phyloP scores from a whole-genome alignment of 2,888 invertebrate genomes.

The Thyatira batis region DNA sequence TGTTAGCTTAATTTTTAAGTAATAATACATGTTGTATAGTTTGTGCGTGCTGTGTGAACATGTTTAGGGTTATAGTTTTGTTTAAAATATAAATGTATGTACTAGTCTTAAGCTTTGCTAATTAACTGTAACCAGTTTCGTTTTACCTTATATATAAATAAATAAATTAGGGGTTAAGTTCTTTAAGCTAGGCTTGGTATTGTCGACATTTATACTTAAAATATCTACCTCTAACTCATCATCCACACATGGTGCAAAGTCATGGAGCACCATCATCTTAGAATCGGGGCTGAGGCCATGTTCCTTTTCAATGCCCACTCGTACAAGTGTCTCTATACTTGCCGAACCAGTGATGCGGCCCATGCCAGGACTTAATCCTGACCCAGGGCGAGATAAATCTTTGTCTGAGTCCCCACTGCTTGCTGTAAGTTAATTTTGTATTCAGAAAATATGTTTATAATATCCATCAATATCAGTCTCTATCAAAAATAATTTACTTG shows the following conservation, averaged over 20 bases:
- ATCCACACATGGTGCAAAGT: slow-evolving; percentile 97
- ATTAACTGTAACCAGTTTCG: too few species aligned
- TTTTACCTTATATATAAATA: not conserved
- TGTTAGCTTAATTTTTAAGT: too few species aligned
- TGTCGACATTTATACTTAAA: too few species aligned
- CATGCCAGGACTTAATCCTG: slow-evolving; percentile 90
- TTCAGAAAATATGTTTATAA: slow-evolving; percentile 3
- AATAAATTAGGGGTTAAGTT: not conserved
- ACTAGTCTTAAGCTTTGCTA: too few species aligned
- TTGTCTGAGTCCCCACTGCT: slow-evolving; percentile 90
- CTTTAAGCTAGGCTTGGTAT: too few species aligned
- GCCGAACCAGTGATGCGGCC: slow-evolving; percentile 97
- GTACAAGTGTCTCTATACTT: slow-evolving; percentile 93
- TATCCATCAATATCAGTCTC: slow-evolving; percentile 1
- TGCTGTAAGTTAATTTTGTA: slow-evolving; percentile 70
- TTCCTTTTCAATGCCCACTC: slow-evolving; percentile 96
- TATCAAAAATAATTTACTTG: not conserved
- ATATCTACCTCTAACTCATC: slow-evolving; percentile 91
- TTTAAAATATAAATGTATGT: too few species aligned
- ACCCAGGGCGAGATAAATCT: slow-evolving; percentile 83
- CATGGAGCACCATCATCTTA: slow-evolving; percentile 96
- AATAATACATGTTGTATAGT: too few species aligned
- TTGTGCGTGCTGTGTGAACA: too few species aligned
- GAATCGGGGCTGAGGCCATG: slow-evolving; percentile 95
- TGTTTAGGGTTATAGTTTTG: too few species aligned